phyloP scores from a whole-genome alignment of 2,888 invertebrate genomes.

The Drosophila paranaensis region DNA sequence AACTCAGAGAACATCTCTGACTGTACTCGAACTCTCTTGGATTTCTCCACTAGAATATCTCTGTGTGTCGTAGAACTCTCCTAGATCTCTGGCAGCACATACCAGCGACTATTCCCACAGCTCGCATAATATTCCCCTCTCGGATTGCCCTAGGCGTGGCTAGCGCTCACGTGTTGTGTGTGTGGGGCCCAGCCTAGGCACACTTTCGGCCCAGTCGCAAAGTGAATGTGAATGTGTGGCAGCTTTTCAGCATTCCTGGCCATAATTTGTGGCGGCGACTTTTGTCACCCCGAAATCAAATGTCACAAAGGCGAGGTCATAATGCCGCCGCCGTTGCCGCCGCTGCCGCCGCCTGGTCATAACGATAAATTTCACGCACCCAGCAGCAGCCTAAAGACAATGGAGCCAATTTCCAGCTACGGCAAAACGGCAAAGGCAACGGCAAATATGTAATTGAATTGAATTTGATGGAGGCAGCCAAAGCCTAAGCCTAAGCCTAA shows the following conservation, averaged over 20 bases:
- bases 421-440: constrained; percentile 35
- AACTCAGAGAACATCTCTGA: too few relatives aligned
- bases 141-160: constrained; percentile 1
- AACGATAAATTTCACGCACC: constrained; percentile 78
- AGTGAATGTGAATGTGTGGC: constrained; percentile 66
- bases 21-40: too few relatives aligned
- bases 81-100: too few relatives aligned
- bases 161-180: background rate
- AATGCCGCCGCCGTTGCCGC: constrained; percentile 34
- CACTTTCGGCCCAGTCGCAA: constrained; percentile 20
- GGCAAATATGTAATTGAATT: constrained; percentile 67
- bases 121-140: background rate
- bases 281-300: constrained; percentile 66
- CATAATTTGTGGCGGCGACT: constrained; percentile 58
- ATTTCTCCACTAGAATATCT: too few relatives aligned
- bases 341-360: constrained; percentile 47
- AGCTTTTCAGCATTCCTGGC: constrained; percentile 53
- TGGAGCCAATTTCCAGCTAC: constrained; percentile 62
- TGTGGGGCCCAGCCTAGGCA: constrained; percentile 28
- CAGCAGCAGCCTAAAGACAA: constrained; percentile 61
- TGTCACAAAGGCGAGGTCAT: constrained; percentile 71
- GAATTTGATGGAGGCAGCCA: constrained; percentile 50
- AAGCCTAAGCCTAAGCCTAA: constrained; percentile 18
- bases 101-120: too few relatives aligned
- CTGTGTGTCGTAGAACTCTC: too few relatives aligned